A percentile compares a stretch with the other conserved stretches of the same genome.
Evolutionary conservation across 2,113 vertebrate genomes (phyloP).

Genomic region (Bos taurus): DNA sequence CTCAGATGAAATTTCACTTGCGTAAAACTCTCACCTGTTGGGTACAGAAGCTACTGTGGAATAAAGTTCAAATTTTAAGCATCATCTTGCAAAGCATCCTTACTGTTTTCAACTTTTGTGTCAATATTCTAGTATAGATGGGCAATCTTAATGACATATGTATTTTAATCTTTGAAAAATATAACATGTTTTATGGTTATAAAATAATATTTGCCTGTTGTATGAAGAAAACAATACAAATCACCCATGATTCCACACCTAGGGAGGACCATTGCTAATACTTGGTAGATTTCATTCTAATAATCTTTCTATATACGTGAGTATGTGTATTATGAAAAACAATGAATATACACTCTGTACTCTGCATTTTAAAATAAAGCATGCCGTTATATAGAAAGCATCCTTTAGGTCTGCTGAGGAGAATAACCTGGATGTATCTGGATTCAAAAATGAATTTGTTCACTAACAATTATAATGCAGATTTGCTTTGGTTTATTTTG

Average conservation of each 20-base stretch:
- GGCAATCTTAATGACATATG: neutral
- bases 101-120: neutral
- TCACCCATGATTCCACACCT: neutral
- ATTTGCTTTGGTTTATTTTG: neutral
- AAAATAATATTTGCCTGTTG: neutral
- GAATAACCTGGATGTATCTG: neutral
- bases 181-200: neutral
- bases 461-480: neutral
- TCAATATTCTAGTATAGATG: neutral
- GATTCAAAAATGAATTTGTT: slow-evolving; percentile 16
- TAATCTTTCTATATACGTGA: neutral
- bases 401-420: neutral
- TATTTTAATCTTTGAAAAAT: neutral
- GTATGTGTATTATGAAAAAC: neutral
- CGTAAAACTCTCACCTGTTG: neutral
- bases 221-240: neutral
- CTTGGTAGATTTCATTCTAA: neutral
- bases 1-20: neutral
- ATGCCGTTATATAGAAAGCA: neutral
- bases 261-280: neutral
- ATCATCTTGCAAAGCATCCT: neutral
- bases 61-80: neutral
- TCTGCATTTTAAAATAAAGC: neutral
- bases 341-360: neutral
- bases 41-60: neutral